Base-by-base conservation (phyloP, 1,140 invertebrate species). In the Dufourea novaeangliae region DNA sequence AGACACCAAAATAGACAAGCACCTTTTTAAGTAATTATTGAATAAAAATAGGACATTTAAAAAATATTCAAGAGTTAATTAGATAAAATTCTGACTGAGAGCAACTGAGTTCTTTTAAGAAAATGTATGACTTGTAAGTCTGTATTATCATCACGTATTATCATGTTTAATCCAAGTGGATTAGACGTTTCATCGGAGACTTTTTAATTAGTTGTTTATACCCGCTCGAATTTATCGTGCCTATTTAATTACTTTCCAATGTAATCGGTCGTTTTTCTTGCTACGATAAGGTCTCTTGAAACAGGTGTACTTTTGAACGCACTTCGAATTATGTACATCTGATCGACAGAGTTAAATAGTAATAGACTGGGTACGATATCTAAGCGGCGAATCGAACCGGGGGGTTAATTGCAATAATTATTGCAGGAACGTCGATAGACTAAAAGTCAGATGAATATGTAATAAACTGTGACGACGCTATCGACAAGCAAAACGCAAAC, bases 131-230 rank as follows among this genome's bases (percentile, higher is more conserved):
- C n/a, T n/a, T n/a, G n/a, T n/a, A n/a, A n/a, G n/a, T n/a, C n/a
- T n/a, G n/a, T n/a, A n/a, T n/a, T n/a, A n/a, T n/a, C n/a, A n/a
- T n/a, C n/a, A n/a, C n/a, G n/a, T n/a, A n/a, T n/a, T n/a, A n/a
- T n/a, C n/a, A n/a, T n/a, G n/a, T 37, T 37, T 5, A 37, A 37
- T 41, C 12, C 46, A 39, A 5, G 20, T 7, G 61, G 20, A 54
- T 66, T 62, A 56, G 37, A 74, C 50, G 56, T 67, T 74, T 5
- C 8, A 5, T 74, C 50, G 39, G 29, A 39, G 17, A 76, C 61
- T 76, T 39, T 76, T 69, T 76, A 76, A 76, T 76, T 69, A 76
- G 46, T 61, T 76, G 69, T 76, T 76, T 76, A 76, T 61, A 39
- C 56, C 20, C 32, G 25, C 41, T 57, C 54, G 29, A 69, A 69